Conservation (phyloP, 1,140 invertebrate species). For the Cardiocondyla obscurior region DNA sequence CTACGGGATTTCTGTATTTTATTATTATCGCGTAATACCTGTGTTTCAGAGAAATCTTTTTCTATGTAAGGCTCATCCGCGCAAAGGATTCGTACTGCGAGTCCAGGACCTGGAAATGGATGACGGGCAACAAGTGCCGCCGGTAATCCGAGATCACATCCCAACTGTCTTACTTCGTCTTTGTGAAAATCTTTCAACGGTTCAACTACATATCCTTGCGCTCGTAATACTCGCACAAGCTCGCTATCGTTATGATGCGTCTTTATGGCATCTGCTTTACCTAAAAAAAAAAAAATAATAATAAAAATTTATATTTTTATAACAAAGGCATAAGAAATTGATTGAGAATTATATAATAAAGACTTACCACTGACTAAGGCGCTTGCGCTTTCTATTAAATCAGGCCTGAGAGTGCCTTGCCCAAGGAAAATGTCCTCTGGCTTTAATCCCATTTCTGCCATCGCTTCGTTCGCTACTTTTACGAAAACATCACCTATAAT, state of each 20-base stretch:
- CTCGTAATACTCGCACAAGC: slow-evolving; percentile 94
- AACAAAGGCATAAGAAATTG: not conserved
- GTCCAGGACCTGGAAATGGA: slow-evolving; percentile 98
- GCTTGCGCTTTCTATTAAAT: slow-evolving; percentile 99
- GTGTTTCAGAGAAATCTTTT: slow-evolving; percentile 97
- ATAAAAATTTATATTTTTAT: not conserved
- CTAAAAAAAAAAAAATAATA: slow-evolving; percentile 63
- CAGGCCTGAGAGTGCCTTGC: slow-evolving; percentile 97
- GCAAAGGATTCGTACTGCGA: slow-evolving; percentile 98
- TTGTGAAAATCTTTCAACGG: slow-evolving; percentile 99
- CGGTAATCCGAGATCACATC: slow-evolving; percentile 95
- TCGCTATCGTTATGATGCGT: slow-evolving; percentile 99
- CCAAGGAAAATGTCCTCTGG: slow-evolving; percentile 94
- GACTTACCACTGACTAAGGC: slow-evolving; percentile 89
- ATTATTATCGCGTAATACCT: slow-evolving; percentile 82
- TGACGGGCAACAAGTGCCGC: slow-evolving; percentile 95
- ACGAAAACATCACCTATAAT: slow-evolving; percentile 99
- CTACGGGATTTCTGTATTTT: not conserved
- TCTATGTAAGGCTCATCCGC: slow-evolving; percentile 98
- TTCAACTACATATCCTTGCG: slow-evolving; percentile 95
- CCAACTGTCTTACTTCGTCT: slow-evolving; percentile 96
- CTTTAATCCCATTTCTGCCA: slow-evolving; percentile 91
- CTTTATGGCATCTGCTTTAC: slow-evolving; percentile 97
- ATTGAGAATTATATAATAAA: not conserved
- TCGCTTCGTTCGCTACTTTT: slow-evolving; percentile 93